Base-by-base conservation (phyloP, 2,797 vertebrate species). In the Alcedo atthis region DNA sequence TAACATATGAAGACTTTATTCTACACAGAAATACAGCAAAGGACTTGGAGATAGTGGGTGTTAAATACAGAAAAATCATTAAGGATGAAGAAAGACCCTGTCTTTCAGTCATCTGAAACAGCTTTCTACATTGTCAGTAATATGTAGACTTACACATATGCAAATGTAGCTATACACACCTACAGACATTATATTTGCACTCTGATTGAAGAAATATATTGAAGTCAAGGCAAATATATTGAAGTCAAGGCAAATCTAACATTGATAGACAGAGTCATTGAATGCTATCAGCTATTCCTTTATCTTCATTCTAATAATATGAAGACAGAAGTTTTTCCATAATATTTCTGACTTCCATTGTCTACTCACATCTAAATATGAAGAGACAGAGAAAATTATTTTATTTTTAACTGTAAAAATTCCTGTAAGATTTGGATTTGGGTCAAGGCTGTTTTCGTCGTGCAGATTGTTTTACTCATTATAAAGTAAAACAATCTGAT, bases 141-240 rank as follows among this genome's bases (percentile, higher is more conserved):
- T 30, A 32, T 0, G 1, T 54, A 57, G 69, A 64, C 17, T n/a
- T 59, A 37, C n/a, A 35, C 17, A 51, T 0, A 1, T 33, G 30
- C 13, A 59, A 54, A 55, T 73, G 4, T 79, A 63, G 45, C 61
- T 48, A 3, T 14, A 25, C 26, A 48, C 15, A 33, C 19, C 68
- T 42, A 14, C 22, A 35, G 21, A n/a, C 13, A 12, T 10, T 26
- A 33, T 73, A 5, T 81, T 87, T 71, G 21, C 57, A 58, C 16
- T 7, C 35, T 58, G 37, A 54, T 30, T 32, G 37, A 40, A 40
- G 37, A 40, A 15, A 40, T 40, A 40, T 40, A 40, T 15, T 40
- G 37, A 87, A 87, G 7, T 68, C n/a, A 75, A 80, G 59, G 11
- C 45, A 68, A 70, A 9, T 83, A 40, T 40, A 40, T 15, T 40